Conservation (phyloP, 2,113 vertebrate species). For the Menura novaehollandiae region DNA sequence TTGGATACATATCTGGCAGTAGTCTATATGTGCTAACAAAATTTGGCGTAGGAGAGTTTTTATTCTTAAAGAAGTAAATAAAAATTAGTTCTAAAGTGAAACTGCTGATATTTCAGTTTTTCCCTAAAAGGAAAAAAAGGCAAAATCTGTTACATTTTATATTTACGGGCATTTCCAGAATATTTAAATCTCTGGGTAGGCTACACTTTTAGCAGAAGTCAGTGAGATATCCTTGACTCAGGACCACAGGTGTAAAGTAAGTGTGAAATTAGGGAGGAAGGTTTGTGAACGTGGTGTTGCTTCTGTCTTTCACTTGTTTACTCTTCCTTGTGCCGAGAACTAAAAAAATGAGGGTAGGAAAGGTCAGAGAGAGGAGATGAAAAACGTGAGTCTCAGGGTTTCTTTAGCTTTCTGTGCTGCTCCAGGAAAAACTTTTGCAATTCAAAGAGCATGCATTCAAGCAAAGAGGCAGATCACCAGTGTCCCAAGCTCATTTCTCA, state of each 20-base stretch:
- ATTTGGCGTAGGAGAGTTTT: background rate
- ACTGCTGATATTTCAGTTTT: background rate
- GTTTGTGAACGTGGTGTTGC: background rate
- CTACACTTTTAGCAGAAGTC: background rate
- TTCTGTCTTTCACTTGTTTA: background rate
- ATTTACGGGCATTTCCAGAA: background rate
- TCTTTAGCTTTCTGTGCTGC: background rate
- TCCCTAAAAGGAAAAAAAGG: background rate
- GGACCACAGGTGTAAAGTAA: background rate
- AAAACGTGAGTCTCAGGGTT: background rate
- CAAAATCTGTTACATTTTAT: background rate
- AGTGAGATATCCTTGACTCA: background rate
- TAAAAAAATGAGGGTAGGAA: background rate
- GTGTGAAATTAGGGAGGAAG: background rate
- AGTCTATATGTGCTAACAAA: background rate
- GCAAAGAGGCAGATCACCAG: background rate
- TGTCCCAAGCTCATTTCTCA: background rate
- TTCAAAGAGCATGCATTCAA: background rate
- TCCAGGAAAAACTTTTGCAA: background rate
- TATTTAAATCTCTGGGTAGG: background rate
- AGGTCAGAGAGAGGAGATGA: background rate
- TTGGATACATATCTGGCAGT: background rate
- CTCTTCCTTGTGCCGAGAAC: background rate
- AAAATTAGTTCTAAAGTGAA: background rate
- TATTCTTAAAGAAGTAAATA: background rate